Base-by-base conservation (phyloP, 30 jellyfish, hydroid and myxozoan species). In the Catostylus mosaicus region DNA sequence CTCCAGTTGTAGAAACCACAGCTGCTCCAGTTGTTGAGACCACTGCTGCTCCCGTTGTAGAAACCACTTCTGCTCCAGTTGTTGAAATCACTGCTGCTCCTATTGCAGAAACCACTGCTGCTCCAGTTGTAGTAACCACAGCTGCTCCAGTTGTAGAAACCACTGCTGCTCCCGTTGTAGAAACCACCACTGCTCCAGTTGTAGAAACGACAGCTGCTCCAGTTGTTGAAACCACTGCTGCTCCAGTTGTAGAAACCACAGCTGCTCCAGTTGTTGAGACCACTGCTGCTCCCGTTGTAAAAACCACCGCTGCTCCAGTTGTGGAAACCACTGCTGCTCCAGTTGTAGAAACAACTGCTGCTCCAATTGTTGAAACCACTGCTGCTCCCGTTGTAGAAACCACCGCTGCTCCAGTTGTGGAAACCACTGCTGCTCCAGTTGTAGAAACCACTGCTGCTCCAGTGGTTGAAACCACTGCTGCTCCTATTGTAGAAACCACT, bases 301-400 rank as follows among this genome's bases (percentile, higher is more conserved):
- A 56, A 34, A 75, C 75, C 64, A 7, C 75, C 11, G 29, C 33
- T 6, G 46, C 59, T 26, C 69, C 69, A 7, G 69, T 56, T 56
- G 51, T 65, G 24, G 78, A 77, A 54, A 77, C 88, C 14, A 77
- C 88, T 7, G 77, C 88, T 52, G 88, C 88, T 33, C 90, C 90
- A 37, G 74, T 57, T 35, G 73, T 50, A 0, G 77, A 48, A 46
- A 47, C 87, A 3, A 26, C 87, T 3, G 79, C 22, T 24, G 78
- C 78, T 26, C 54, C 54, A 54, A 27, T 30, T 45, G 80, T 26
- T 10, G 79, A 56, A 7, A 56, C 69, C 26, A 16, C 69, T 5
- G 29, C 26, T 56, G 29, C 32, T 5, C 32, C 69, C 11, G 16
- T 10, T 5, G 74, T 6, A 18, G 9, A 70, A 20, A 38, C 32